Conservation (phyloP, 2,113 vertebrate genomes). For the Etheostoma cragini region DNA sequence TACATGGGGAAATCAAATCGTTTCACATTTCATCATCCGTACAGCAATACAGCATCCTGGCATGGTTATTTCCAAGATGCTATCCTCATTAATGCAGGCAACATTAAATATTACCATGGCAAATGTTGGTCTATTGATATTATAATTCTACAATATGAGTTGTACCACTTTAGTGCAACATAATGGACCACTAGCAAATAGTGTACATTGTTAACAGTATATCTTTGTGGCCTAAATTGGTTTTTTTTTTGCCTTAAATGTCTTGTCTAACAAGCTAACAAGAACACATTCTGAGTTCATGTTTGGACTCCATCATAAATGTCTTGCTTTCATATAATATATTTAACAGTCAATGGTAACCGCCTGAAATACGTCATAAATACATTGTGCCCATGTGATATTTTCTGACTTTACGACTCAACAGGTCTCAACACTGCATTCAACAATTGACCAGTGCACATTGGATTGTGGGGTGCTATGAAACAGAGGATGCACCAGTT, state of each 20-base stretch:
- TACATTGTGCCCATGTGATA: neutral
- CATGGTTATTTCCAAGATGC: neutral
- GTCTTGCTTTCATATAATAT: neutral
- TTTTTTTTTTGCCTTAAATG: too few relatives aligned
- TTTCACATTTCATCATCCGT: neutral
- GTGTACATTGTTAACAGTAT: neutral
- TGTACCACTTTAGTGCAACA: neutral
- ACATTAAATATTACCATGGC: neutral
- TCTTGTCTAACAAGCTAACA: neutral
- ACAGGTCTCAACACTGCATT: slow-evolving; percentile 1
- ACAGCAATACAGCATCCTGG: neutral
- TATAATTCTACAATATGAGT: neutral
- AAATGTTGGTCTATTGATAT: neutral
- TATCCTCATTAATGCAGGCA: neutral
- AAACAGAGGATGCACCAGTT: neutral
- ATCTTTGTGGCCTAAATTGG: neutral
- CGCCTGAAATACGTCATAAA: neutral
- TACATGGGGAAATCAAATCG: neutral
- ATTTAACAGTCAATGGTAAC: slow-evolving; percentile 14
- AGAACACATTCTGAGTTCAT: neutral
- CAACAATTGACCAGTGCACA: neutral
- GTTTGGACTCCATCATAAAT: neutral
- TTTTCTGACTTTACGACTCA: neutral
- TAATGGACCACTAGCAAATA: neutral
- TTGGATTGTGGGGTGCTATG: neutral